These are phyloP conservation scores for Leptinotarsa peninsularis DNA, from an alignment of 2,888 invertebrate genomes.

Conservation along the genomic window DNA sequence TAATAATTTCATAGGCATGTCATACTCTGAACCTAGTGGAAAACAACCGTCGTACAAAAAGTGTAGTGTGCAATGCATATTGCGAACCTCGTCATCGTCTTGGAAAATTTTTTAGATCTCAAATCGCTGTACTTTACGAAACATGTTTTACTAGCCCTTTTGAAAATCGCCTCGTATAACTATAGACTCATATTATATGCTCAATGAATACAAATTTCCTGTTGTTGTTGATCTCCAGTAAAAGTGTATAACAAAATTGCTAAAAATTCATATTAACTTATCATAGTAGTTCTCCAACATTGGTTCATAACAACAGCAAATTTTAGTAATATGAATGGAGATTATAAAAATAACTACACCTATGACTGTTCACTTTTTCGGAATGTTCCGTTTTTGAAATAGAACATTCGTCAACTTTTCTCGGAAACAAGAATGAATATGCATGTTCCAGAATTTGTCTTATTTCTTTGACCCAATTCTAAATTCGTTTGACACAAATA, in stretches of 20 bases:
- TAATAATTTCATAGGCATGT: too few species aligned
- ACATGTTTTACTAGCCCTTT: too few species aligned
- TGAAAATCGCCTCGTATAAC: too few species aligned
- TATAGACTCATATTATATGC: too few species aligned
- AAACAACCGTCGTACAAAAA: too few species aligned
- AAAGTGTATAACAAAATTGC: not conserved
- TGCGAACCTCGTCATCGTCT: too few species aligned
- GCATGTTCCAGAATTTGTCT: not conserved
- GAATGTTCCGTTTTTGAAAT: conserved; percentile 10
- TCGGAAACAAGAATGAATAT: not conserved
- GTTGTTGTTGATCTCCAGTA: not conserved
- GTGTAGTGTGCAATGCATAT: too few species aligned
- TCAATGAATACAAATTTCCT: too few species aligned
- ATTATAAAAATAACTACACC: conserved; percentile 8
- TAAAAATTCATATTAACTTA: not conserved
- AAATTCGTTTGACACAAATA: not conserved
- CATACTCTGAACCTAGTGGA: too few species aligned
- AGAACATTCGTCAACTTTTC: conserved; percentile 5
- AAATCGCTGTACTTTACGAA: too few species aligned
- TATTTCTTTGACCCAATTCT: not conserved
- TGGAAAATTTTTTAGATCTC: too few species aligned
- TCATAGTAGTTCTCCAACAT: not conserved
- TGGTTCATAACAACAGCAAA: not conserved
- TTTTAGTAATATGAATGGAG: not conserved
- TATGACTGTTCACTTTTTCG: conserved; percentile 4